Percentiles rank a stretch among this genome's conserved stretches.
Conservation (phyloP, 2,888 invertebrate species). For the Baronia brevicornis region DNA sequence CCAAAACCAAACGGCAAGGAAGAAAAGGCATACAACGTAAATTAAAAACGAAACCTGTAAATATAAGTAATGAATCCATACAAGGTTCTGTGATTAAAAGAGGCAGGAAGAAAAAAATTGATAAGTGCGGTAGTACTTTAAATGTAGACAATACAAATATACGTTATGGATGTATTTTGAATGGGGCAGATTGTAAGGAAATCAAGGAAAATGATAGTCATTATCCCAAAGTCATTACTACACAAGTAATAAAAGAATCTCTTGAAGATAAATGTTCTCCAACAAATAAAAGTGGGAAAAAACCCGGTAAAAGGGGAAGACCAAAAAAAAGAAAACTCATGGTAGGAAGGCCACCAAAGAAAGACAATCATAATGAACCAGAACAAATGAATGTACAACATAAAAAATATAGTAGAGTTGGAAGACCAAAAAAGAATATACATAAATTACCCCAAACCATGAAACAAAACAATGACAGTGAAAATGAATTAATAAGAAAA, state of each 20-base stretch:
- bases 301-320: background rate
- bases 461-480: too few species aligned
- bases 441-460: too few species aligned
- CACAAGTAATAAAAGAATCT: conserved; percentile 3
- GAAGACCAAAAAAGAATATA: too few species aligned
- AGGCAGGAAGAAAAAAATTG: too few species aligned
- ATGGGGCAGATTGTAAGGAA: conserved; percentile 5
- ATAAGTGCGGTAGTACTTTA: too few species aligned
- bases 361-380: background rate
- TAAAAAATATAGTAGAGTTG: too few species aligned
- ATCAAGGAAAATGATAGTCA: conserved; percentile 14
- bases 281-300: background rate
- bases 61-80: too few species aligned
- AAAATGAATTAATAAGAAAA: too few species aligned
- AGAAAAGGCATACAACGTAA: background rate
- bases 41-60: too few species aligned
- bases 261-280: conserved; percentile 1
- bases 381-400: background rate
- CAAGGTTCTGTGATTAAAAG: too few species aligned
- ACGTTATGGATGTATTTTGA: too few species aligned
- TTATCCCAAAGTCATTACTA: conserved; percentile 12
- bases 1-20: background rate
- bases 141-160: too few species aligned
- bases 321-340: background rate
- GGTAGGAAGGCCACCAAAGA: background rate